phyloP scores from a whole-genome alignment of 2,797 vertebrate genomes.

The Myotis daubentonii region DNA sequence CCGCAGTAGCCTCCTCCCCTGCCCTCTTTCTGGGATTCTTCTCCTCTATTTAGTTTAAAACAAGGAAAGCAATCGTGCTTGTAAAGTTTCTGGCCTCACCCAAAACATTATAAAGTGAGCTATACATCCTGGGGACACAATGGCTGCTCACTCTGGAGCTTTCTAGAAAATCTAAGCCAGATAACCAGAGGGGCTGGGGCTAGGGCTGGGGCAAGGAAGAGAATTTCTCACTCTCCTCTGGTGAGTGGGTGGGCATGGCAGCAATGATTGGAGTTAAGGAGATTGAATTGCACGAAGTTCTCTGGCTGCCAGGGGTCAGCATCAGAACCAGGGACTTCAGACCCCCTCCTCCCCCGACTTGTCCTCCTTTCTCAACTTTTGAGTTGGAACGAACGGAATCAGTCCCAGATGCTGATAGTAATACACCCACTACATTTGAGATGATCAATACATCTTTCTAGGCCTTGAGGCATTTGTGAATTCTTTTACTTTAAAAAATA shows the following conservation, averaged over 20 bases:
- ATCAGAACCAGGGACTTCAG: background rate
- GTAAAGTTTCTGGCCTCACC: constrained; percentile 72
- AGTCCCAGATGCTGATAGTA: background rate
- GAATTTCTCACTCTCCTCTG: background rate
- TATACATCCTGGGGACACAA: constrained; percentile 81
- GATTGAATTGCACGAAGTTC: background rate
- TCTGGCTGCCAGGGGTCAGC: background rate
- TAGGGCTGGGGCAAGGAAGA: background rate
- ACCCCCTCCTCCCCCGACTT: background rate
- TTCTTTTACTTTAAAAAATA: background rate
- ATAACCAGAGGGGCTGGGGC: background rate
- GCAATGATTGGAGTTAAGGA: background rate
- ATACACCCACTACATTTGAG: background rate
- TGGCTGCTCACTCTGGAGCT: constrained; percentile 64
- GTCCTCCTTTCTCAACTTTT: background rate
- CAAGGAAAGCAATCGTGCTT: constrained; percentile 47
- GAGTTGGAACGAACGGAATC: background rate
- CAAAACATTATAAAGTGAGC: constrained; percentile 79
- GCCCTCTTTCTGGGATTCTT: background rate
- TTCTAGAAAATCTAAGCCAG: constrained; percentile 69
- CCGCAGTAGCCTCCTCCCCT: background rate
- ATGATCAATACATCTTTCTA: background rate
- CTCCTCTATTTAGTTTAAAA: constrained; percentile 67
- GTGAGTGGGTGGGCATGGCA: background rate
- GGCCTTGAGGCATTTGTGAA: background rate